Conservation (phyloP, 2,888 invertebrate genomes). For the Cheiracanthium punctorium region DNA sequence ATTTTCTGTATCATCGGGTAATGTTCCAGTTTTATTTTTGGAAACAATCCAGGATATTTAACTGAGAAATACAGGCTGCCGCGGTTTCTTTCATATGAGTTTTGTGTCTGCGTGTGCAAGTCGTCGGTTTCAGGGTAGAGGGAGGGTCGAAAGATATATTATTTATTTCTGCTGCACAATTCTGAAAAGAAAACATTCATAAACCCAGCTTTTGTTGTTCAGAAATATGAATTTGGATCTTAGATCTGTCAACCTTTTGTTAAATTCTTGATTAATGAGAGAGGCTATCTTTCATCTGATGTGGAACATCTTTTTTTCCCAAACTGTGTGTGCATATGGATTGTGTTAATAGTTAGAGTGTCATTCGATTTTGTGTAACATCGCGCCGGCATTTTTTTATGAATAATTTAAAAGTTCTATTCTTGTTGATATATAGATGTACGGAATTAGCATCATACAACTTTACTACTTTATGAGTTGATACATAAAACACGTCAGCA, state of each 20-base stretch:
- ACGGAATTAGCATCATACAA: no score
- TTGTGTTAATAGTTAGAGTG: no score
- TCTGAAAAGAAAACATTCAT: conserved; percentile 1
- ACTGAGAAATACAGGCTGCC: conserved; percentile 3
- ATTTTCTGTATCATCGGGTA: conserved; percentile 8
- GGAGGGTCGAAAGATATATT: neutral
- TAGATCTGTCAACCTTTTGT: neutral
- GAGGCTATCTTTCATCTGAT: neutral
- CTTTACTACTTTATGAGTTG: no score
- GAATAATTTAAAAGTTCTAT: no score
- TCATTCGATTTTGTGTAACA: no score
- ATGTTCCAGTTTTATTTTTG: conserved; percentile 1
- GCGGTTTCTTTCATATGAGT: neutral
- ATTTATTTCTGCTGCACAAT: neutral
- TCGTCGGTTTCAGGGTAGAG: neutral
- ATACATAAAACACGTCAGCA: no score
- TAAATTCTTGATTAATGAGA: neutral
- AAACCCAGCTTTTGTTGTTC: neutral
- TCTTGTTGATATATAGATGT: no score
- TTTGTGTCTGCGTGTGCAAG: neutral
- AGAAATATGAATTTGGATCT: neutral
- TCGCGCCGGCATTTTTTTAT: no score
- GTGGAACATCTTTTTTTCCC: neutral
- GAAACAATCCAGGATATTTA: conserved; percentile 1
- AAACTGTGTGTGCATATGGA: no score